phyloP scores from a whole-genome alignment of 92 coral and sea anemone genomes.

The Parazoanthus swiftii region DNA sequence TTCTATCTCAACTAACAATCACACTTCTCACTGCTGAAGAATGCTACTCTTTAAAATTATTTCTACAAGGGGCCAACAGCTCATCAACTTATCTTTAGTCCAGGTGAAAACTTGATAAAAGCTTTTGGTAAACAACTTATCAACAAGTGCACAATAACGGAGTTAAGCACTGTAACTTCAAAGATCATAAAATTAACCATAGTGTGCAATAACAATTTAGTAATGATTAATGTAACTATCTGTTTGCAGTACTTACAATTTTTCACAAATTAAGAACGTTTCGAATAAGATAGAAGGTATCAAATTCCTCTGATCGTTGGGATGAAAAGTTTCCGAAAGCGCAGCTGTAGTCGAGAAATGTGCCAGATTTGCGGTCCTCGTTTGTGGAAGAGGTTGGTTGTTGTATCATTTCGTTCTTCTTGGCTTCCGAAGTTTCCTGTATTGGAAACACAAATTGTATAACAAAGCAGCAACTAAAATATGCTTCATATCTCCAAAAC shows the following conservation, averaged over 20 bases:
- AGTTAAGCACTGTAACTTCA: no score
- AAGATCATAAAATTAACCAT: not conserved
- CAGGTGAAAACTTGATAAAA: not conserved
- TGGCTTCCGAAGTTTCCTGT: slow-evolving; percentile 75
- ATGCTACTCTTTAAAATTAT: not conserved
- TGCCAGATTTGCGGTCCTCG: slow-evolving; percentile 22
- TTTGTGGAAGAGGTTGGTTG: slow-evolving; percentile 44
- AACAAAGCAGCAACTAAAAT: not conserved
- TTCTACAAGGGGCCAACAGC: not conserved
- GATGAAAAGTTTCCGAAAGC: slow-evolving; percentile 34
- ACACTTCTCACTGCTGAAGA: not conserved
- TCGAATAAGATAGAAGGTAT: slow-evolving; percentile 7
- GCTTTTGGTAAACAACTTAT: not conserved
- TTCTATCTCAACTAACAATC: no score
- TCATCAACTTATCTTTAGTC: not conserved
- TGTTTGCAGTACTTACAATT: slow-evolving; percentile 17
- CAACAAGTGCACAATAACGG: not conserved
- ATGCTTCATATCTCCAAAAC: not conserved
- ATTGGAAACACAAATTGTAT: not conserved
- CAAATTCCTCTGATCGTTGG: slow-evolving; percentile 34
- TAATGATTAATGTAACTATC: not conserved
- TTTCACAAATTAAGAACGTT: slow-evolving; percentile 29
- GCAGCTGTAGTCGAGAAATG: slow-evolving; percentile 33
- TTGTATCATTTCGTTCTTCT: slow-evolving; percentile 73
- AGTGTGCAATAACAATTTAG: not conserved